Base-by-base conservation (phyloP, 2,888 invertebrate genomes). In the Nycteola revayana region DNA sequence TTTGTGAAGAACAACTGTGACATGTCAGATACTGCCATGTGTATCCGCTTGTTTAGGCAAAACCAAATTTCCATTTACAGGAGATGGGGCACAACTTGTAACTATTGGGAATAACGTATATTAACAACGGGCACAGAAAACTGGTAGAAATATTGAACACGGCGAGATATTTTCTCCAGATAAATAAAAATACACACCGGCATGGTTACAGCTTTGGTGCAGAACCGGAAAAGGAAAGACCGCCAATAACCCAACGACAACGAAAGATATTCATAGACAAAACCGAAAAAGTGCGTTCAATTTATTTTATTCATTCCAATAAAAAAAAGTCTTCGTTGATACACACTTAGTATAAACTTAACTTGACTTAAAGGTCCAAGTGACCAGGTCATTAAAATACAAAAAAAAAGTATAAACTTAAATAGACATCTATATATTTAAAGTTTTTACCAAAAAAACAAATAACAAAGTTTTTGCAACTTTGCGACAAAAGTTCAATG, bases 221-320 rank as follows among this genome's bases (percentile, higher is more conserved):
- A 88, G 85, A 88, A 89, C 88, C 89, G 89, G 89, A 89, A 89
- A 89, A 86, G 89, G 89, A 87, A 81, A 82, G 65, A 60, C 66
- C 60, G 64, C 55, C 44, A 67, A 71, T 71, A 55, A 49, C 45
- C 60, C 79, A 84, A 62, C 68, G 70, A 75, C 57, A 71, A 75
- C 41, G 7, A n/a, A 21, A 21, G 18, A 44, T 50, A 32, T 36
- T 50, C 57, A 71, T 45, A 67, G 42, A 38, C 36, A 42, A 40
- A 29, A 34, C 1, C 9, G 26, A 21, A 29, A 20, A 18, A 11
- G 1, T 36, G 32, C 37, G 37, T 42, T 50, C 58, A 21, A n/a
- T n/a, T n/a, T n/a, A n/a, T n/a, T n/a, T n/a, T n/a, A n/a, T n/a
- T n/a, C n/a, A n/a, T n/a, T n/a, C n/a, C n/a, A n/a, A n/a, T n/a